Base-by-base conservation (phyloP, 1,140 invertebrate species). In the Ceratosolen solmsi region DNA sequence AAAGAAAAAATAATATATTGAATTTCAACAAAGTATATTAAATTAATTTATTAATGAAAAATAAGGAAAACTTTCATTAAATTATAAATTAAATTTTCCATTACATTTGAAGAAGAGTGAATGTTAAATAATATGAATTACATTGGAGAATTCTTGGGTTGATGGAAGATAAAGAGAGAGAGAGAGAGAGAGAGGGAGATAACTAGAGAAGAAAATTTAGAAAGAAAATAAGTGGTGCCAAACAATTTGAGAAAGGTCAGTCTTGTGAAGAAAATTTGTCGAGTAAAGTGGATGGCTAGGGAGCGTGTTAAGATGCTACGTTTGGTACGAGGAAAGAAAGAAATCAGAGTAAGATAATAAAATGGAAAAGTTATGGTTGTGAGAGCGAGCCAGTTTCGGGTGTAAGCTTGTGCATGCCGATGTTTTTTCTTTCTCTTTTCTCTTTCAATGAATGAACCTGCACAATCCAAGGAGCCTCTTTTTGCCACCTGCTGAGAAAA, bases 401-500 rank as follows among this genome's bases (percentile, higher is more conserved):
- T 68, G 15, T 38, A 30, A 38, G 13, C 4, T 30, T 17, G 27
- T 68, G 60, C 38, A 36, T 76, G 30, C 22, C 11, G 27, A 11
- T 20, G 56, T 80, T 79, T 65, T 74, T 15, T 80, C 73, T 7
- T 78, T n/a, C n/a, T 33, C 70, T 38, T 25, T 51, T n/a, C 80
- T 25, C 65, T 11, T 25, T 36, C 38, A 17, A n/a, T 41, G 25
- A 27, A 74, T 71, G 70, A 70, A 65, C 71, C 33, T 60, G 60
- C 33, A 30, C 70, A 51, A 68, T 70, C 51, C 63, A 33, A 27
- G 5, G 27, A 9, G 9, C n/a, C 30, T 76, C 74, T 70, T 76
- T n/a, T 30, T 75, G 49, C 71, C 72, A 76, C 72, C 79, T 81
- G 72, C 79, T 81, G 79, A 51, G 79, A 75, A 75, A 81, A 76